These are phyloP conservation scores for Zaprionus lineosus DNA, from an alignment of 2,888 invertebrate species.

Conservation along the genomic window DNA sequence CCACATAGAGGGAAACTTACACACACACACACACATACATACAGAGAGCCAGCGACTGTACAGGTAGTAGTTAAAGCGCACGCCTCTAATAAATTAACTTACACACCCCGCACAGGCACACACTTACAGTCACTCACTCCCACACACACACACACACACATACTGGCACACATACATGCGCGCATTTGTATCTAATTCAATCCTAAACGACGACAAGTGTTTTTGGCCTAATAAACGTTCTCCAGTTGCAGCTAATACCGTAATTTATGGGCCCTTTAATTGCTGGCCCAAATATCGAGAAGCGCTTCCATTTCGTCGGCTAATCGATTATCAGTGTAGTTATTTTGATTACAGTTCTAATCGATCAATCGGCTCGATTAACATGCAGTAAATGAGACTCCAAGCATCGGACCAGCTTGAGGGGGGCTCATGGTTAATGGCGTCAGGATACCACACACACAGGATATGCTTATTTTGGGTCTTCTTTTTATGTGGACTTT, in stretches of 20 bases:
- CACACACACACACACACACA: neutral
- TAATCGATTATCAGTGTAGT: slow-evolving; percentile 15
- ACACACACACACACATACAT: slow-evolving; percentile 4
- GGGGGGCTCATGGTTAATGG: too few species aligned
- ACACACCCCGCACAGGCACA: slow-evolving; percentile 23
- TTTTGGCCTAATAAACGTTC: slow-evolving; percentile 50
- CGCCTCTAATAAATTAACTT: too few species aligned
- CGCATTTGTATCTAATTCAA: neutral
- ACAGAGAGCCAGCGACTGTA: too few species aligned
- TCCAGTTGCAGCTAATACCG: slow-evolving; percentile 32
- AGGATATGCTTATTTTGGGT: too few species aligned
- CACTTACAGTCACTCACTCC: slow-evolving; percentile 1
- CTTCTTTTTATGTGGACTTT: too few species aligned
- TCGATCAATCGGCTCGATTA: too few species aligned
- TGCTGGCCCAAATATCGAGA: slow-evolving; percentile 7
- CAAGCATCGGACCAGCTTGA: too few species aligned
- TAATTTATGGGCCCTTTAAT: slow-evolving; percentile 37
- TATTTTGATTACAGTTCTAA: neutral
- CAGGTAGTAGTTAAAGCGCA: too few species aligned
- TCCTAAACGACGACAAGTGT: slow-evolving; percentile 64
- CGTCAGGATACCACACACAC: too few species aligned
- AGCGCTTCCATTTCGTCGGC: slow-evolving; percentile 15
- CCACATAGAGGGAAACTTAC: slow-evolving; percentile 7
- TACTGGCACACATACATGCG: neutral
- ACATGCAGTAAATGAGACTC: too few species aligned